Percentiles rank a stretch among this genome's conserved stretches.
Conservation (phyloP, 2,113 vertebrate species). For the Calyptommatus sinebrachiatus region DNA sequence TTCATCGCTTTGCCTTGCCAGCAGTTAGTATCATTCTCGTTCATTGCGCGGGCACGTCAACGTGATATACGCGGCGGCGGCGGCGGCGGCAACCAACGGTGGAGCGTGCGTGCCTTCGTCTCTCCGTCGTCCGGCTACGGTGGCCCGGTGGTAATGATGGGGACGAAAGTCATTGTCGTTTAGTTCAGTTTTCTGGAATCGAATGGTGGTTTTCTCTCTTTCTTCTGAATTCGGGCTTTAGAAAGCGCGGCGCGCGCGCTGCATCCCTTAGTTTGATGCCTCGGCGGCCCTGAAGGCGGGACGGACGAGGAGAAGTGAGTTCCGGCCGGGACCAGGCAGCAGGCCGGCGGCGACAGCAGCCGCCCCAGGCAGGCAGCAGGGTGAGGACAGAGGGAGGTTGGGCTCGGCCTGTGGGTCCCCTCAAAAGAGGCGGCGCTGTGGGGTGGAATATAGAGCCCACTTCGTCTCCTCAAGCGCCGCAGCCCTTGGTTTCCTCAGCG, state of each 20-base stretch:
- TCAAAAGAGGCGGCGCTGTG: neutral
- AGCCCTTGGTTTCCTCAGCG: neutral
- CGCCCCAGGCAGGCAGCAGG: constrained; percentile 6
- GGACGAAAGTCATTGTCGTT: neutral
- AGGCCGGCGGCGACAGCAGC: neutral
- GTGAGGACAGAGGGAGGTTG: constrained; percentile 32
- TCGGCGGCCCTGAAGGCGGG: neutral
- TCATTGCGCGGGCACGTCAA: neutral
- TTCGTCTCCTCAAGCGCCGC: too few relatives aligned
- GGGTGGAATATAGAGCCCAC: neutral
- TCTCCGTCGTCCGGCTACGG: constrained; percentile 27
- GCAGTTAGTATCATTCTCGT: constrained; percentile 27
- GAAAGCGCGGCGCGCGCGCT: neutral
- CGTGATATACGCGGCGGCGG: neutral
- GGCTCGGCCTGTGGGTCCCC: neutral
- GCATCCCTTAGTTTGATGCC: neutral
- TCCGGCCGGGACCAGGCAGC: neutral
- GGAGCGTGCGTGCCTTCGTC: too few relatives aligned
- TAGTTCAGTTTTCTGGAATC: neutral
- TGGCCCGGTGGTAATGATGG: constrained; percentile 32
- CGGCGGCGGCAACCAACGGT: too few relatives aligned
- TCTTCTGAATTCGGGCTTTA: neutral
- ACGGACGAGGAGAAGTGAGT: too few relatives aligned
- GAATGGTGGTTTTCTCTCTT: too few relatives aligned
- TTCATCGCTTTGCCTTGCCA: neutral